Evolutionary conservation across 2,888 invertebrate species (phyloP), one percentile per base, ranked within the genome.

Genomic region (Eupelmus urozonus): DNA sequence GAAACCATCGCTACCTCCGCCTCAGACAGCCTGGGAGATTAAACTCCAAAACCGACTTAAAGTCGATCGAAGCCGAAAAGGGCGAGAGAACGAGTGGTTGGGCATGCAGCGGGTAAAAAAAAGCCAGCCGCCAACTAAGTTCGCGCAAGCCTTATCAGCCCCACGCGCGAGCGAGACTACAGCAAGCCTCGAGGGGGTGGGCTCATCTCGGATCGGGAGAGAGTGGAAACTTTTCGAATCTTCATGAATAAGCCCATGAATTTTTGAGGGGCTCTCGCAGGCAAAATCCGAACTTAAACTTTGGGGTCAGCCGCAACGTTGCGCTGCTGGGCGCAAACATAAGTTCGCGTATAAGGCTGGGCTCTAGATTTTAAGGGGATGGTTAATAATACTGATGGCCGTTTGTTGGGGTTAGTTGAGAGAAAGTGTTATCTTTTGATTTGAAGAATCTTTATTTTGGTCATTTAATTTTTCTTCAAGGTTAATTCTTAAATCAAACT

Each of bases 221-320:
- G 45, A 45, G 45, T 34, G 59, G 51, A 66, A 79, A 79, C 66
- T 79, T 79, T 79, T 45, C 66, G 25, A 71, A 76, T 79, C 75
- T 79, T 71, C 79, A 71, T 79, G 79, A 79, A 79, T 79, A 75
- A 75, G 75, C 71, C 55, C 81, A 83, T 83, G 81, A 82, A 83
- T 83, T 82, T 81, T 81, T 82, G 82, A 83, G 45, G 11, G 2
- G 16, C 45, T 7, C 16, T 2, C 45, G 45, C 13, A 9, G 2
- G 45, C 45, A 45, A 45, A 45, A 45, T 45, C 45, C 45, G 16
- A 45, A 16, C 2, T 13, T 45, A 34, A 34, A 34, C 5, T 34
- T 34, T 34, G 34, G 34, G 9, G 34, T 34, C 9, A 34, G 9
- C 34, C 34, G 34, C 34, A 9, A 34, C 9, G n/a, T n/a, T n/a